Evolutionary conservation across 1,140 invertebrate genomes (phyloP), one percentile per base, ranked within the genome.

Genomic region (Camponotus vicinus): DNA sequence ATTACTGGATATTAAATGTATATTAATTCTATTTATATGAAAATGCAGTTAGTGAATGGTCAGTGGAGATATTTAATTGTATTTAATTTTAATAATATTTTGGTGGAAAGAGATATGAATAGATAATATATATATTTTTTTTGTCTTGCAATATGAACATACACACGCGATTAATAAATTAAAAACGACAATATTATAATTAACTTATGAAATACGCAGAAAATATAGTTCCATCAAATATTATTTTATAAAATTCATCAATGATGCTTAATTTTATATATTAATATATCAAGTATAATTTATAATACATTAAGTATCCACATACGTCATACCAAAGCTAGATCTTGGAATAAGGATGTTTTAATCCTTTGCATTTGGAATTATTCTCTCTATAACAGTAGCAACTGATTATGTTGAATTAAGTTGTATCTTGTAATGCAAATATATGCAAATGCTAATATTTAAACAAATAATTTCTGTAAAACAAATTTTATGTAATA

Each of bases 111-210:
- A 57, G 27, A 42, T 57, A 15, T 55, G 34, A 79, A 69, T 70
- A 32, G 18, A 13, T 55, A 70, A 67, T 75, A 40, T 11, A n/a
- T 71, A 55, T 42, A 40, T 64, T 64, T 21, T 55, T 80, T 42
- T 40, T 70, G 11, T 66, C 18, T 59, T 2, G 37, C 34, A 69
- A 42, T 11, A 37, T 32, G 21, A 52, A 40, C n/a, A 42, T 11
- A 32, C 15, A n/a, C 15, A 13, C 61, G 45, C 27, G 63, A 40
- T 80, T 59, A n/a, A 70, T n/a, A 80, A 13, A 15, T 52, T 49
- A 67, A n/a, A n/a, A 69, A 70, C 34, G 79, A 83, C 79, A 83
- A 83, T 83, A 83, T 83, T 75, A 59, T 73, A 70, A 45, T 69
- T 82, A 63, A 67, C 55, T 73, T 52, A 21, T 3, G 11, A 45